Evolutionary conservation across 2,888 invertebrate genomes (phyloP), one percentile per base, ranked within the genome.

Genomic region (Pterostichus niger): DNA sequence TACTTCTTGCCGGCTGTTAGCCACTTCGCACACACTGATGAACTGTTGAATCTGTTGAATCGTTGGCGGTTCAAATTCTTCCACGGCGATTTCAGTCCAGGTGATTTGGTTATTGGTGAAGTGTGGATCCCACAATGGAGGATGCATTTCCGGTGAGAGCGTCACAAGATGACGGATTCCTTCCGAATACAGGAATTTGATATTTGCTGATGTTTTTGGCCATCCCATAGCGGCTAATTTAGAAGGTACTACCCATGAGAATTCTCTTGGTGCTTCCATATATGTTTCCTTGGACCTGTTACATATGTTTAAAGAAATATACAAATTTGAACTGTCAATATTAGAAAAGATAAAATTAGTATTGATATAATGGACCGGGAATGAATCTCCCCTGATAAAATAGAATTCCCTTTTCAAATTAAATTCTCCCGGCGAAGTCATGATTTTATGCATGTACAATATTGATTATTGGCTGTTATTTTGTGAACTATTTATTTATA

Each of bases 171-270:
- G 93, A 83, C 91, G 89, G 2, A 95, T 91, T 0, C 94, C 94
- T 86, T 93, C 91, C 84, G 93, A 91, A 31, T 91, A 89, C 17
- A 95, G 88, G 88, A 91, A 95, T 82, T 92, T 90, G 9, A 95
- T 86, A 88, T 95, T 93, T 85, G 91, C 92, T 68, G 91, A 90
- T 84, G 92, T 92, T 68, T 92, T 91, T 0, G 95, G 95, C 86
- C 93, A 94, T 0, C 93, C 94, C 93, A 94, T 94, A 0, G 93
- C 94, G 11, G 95, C 94, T 61, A 95, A 86, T 86, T 93, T 90
- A 85, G 91, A 91, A 1, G 92, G 92, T 24, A 94, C 92, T 0
- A 95, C 91, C 95, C 95, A 95, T 0, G 94, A 94, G 87, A 94
- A 95, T 86, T 95, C 94, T 87, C 92, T 91, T 0, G 94, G 94